These are phyloP conservation scores for Aphodius sticticus DNA, from an alignment of 2,888 invertebrate species.

Conservation along the genomic window DNA sequence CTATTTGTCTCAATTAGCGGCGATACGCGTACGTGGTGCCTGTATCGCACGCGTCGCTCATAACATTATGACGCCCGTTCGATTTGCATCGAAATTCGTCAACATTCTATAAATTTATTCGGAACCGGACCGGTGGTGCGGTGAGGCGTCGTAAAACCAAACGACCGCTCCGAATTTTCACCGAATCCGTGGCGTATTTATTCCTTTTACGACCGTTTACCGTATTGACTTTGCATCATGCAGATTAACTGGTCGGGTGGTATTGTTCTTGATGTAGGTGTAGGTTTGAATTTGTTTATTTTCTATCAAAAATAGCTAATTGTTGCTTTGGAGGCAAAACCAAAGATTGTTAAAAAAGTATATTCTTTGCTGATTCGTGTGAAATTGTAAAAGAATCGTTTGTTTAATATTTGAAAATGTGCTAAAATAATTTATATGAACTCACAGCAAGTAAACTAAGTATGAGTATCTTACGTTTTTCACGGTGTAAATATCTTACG, in stretches of 20 bases:
- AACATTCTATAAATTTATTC: constrained; percentile 54
- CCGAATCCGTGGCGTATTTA: constrained; percentile 30
- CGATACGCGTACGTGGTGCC: constrained; percentile 43
- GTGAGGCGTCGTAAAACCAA: constrained; percentile 16
- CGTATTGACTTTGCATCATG: constrained; percentile 48
- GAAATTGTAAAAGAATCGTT: too few species aligned
- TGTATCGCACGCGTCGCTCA: constrained; percentile 43
- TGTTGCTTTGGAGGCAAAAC: too few species aligned
- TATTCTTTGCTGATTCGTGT: too few species aligned
- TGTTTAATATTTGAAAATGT: too few species aligned
- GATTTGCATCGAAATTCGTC: constrained; percentile 55
- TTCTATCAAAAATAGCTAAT: constrained; percentile 24
- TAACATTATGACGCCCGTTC: constrained; percentile 49
- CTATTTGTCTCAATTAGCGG: constrained; percentile 45
- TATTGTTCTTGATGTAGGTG: neutral
- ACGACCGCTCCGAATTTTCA: constrained; percentile 5
- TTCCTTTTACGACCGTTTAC: constrained; percentile 50
- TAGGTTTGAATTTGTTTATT: neutral
- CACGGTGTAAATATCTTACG: too few species aligned
- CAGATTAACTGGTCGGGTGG: neutral
- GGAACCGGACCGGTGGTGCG: constrained; percentile 33
- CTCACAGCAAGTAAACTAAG: too few species aligned
- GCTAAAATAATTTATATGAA: too few species aligned
- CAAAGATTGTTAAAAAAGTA: too few species aligned
- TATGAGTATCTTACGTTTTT: too few species aligned